Base-by-base conservation (phyloP, 2,888 invertebrate genomes). In the Drepana falcataria region DNA sequence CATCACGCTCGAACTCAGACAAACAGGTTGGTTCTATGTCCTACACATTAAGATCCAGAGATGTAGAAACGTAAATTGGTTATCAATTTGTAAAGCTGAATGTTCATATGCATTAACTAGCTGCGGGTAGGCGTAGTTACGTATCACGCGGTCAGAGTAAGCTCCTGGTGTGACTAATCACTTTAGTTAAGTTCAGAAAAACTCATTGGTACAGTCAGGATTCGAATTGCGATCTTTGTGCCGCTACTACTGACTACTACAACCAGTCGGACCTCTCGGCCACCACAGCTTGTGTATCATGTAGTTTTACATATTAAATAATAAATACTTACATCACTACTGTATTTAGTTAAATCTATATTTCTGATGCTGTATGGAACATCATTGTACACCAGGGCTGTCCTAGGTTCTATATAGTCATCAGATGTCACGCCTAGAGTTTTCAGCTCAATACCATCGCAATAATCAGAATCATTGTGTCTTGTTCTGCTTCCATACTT, bases 1-100 rank as follows among this genome's bases (percentile, higher is more conserved):
- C 91, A 65, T 84, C 73, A 34, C 83, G 76, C 59, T 91, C 91
- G 66, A 85, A 90, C 2, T 86, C 84, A 0, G 91, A 91, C 44
- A 91, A 70, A 60, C 87, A 89, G 6, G 83, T 85, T n/a, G 87
- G 87, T 66, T 85, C 84, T 61, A 89, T 68, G 21, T 81, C 78
- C 90, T 91, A 37, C 5, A 37, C 37, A 37, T 3, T 37, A 37
- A 4, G 37, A 51, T 37, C 44, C 34, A 40, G 5, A 35, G 9
- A 44, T 34, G 35, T 52, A 21, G 21, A 21, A 21, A 21, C 0
- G 21, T 21, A 21, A 21, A 21, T 1, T 21, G 0, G 21, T 21
- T 21, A 21, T 21, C 21, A 21, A 21, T 21, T 21, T 21, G 21
- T 21, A 21, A 21, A 21, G 1, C 21, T 21, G 21, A 21, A 21